phyloP scores from a whole-genome alignment of 2,888 invertebrate species.

The Sceliomorpha sp. region DNA sequence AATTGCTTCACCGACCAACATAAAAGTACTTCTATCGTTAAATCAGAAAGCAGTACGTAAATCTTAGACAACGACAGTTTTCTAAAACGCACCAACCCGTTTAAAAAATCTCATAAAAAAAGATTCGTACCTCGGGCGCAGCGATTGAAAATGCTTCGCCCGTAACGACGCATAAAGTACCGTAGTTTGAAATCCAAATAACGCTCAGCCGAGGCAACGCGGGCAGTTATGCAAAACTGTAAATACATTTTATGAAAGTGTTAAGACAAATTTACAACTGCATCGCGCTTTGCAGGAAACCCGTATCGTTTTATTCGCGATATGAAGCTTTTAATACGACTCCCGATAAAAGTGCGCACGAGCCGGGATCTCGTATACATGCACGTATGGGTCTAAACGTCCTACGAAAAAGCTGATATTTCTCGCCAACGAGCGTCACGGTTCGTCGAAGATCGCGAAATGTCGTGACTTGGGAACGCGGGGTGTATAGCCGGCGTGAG shows the following conservation, averaged over 20 bases:
- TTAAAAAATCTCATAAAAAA: too few species aligned
- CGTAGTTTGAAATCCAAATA: too few species aligned
- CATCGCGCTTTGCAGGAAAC: slow-evolving; percentile 33
- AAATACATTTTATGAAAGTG: slow-evolving; percentile 32
- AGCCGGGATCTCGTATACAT: slow-evolving; percentile 36
- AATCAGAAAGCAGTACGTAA: too few species aligned
- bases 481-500: slow-evolving; percentile 33
- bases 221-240: too few species aligned
- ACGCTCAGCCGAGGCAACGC: too few species aligned
- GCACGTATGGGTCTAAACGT: slow-evolving; percentile 41
- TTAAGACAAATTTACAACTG: slow-evolving; percentile 48
- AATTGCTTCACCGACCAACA: too few species aligned
- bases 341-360: slow-evolving; percentile 40
- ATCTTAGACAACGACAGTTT: too few species aligned
- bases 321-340: slow-evolving; percentile 49
- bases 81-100: too few species aligned
- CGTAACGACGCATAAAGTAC: too few species aligned
- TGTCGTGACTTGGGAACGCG: slow-evolving; percentile 46
- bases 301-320: slow-evolving; percentile 39
- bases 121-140: too few species aligned
- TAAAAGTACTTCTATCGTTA: too few species aligned
- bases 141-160: too few species aligned
- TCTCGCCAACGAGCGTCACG: slow-evolving; percentile 52
- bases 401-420: slow-evolving; percentile 49
- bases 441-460: slow-evolving; percentile 50